These are phyloP conservation scores for Acanthopagrus latus DNA, from an alignment of 2,797 vertebrate species.

Conservation along the genomic window DNA sequence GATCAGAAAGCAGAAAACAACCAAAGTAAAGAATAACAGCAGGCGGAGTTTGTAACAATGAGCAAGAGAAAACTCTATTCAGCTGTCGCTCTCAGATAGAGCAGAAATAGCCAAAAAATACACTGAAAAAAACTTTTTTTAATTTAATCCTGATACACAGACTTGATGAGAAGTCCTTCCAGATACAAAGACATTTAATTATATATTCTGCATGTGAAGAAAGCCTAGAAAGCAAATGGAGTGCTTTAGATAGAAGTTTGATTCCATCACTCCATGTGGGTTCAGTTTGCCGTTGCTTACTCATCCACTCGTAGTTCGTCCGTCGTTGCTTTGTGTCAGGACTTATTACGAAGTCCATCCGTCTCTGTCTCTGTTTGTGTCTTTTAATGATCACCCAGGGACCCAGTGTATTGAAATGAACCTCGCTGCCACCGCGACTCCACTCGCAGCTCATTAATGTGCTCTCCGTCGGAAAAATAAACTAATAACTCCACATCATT, in stretches of 20 bases:
- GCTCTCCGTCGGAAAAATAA: constrained; percentile 16
- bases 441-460: constrained; percentile 33
- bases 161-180: neutral
- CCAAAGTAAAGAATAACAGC: no score
- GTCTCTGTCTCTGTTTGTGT: constrained; percentile 25
- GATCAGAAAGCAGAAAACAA: no score
- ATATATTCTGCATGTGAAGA: neutral
- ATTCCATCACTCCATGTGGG: constrained; percentile 22
- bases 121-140: neutral
- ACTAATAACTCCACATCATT: constrained; percentile 11
- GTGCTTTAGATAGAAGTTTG: neutral
- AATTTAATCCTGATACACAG: neutral
- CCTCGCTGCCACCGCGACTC: neutral
- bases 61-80: no score
- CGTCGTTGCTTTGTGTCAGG: constrained; percentile 20
- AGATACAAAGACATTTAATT: neutral
- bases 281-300: constrained; percentile 10
- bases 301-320: constrained; percentile 8
- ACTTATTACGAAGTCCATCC: constrained; percentile 26
- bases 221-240: no score
- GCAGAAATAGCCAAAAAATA: no score
- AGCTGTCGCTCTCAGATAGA: no score
- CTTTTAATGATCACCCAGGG: constrained; percentile 31
- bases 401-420: neutral
- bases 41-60: no score